Conservation (phyloP, 1,140 invertebrate genomes). For the Phthorimaea operculella region DNA sequence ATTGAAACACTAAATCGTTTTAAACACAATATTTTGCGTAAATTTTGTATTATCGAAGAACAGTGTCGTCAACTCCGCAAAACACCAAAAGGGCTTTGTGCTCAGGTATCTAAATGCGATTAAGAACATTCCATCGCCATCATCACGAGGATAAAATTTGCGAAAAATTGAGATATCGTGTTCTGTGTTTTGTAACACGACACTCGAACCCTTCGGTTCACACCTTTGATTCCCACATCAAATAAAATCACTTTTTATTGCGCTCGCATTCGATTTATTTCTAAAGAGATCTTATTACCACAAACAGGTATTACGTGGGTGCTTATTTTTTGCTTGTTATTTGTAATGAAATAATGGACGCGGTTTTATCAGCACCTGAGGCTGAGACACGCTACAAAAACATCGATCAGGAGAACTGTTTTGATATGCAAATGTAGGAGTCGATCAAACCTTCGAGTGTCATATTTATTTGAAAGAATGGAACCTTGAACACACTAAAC, state of each 20-base stretch:
- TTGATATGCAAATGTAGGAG: conserved; percentile 27
- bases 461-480: neutral
- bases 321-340: neutral
- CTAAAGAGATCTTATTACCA: conserved; percentile 28
- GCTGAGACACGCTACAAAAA: neutral
- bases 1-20: no score
- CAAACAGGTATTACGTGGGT: conserved; percentile 26
- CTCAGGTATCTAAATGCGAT: no score
- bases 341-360: neutral
- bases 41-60: no score
- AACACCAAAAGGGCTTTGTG: no score
- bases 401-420: conserved; percentile 7
- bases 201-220: conserved; percentile 33
- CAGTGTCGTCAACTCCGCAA: no score
- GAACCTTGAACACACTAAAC: neutral
- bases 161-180: conserved; percentile 49
- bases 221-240: conserved; percentile 28
- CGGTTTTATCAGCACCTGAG: conserved; percentile 19
- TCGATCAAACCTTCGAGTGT: neutral
- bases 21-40: no score
- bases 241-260: conserved; percentile 31
- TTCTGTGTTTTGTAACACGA: conserved; percentile 56
- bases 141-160: conserved; percentile 25
- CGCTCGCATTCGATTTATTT: conserved; percentile 30
- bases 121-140: neutral